Evolutionary conservation across 2,113 vertebrate species (phyloP).

Genomic region (Peromyscus leucopus): DNA sequence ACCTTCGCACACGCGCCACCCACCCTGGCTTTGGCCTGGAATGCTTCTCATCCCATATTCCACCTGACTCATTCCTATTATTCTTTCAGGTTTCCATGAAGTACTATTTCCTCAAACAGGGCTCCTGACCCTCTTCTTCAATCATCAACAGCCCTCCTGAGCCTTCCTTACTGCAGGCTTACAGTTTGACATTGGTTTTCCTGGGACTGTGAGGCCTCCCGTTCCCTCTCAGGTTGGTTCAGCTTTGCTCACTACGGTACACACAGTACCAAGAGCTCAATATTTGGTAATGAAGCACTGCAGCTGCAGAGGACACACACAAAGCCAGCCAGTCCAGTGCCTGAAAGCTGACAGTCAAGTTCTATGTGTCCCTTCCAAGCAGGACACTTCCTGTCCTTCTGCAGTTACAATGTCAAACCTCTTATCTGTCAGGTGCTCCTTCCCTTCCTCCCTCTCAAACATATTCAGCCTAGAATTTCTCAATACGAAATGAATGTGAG

Average conservation of each 20-base stretch:
- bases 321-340: background rate
- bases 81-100: constrained; percentile 12
- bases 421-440: constrained; percentile 63
- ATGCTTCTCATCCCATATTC: background rate
- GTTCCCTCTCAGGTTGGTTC: background rate
- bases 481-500: background rate
- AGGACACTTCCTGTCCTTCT: background rate
- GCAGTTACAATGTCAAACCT: constrained; percentile 40
- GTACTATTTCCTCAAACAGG: background rate
- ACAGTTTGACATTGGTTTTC: background rate
- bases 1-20: background rate
- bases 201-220: background rate
- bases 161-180: background rate
- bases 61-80: background rate
- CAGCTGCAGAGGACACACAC: background rate
- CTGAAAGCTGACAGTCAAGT: background rate
- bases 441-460: constrained; percentile 48
- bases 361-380: background rate
- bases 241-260: background rate
- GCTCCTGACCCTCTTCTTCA: background rate
- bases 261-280: background rate
- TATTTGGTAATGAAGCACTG: background rate
- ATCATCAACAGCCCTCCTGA: too few species aligned
- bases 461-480: constrained; percentile 26
- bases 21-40: background rate